phyloP scores from a whole-genome alignment of 2,113 vertebrate genomes.

The Pterocles gutturalis region DNA sequence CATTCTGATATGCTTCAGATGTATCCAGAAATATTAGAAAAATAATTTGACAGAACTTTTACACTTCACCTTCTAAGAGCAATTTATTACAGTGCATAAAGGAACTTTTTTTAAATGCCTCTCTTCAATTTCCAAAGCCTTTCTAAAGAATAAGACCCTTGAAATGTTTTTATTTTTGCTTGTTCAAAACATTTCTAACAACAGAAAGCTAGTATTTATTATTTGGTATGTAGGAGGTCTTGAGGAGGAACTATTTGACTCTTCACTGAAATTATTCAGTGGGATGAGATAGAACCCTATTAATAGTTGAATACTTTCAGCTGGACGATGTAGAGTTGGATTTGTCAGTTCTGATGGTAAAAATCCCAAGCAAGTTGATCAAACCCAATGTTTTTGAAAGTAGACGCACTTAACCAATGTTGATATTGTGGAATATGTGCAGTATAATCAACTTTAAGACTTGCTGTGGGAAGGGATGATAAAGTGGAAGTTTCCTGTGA shows the following conservation, averaged over 20 bases:
- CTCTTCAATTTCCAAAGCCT: background rate
- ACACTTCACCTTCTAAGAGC: background rate
- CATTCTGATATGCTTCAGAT: background rate
- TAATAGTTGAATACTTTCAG: background rate
- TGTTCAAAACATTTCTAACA: background rate
- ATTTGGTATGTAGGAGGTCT: background rate
- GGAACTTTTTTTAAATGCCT: background rate
- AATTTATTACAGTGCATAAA: background rate
- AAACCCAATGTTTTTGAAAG: background rate
- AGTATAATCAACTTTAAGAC: background rate
- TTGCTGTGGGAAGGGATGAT: accelerated
- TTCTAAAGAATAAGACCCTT: background rate
- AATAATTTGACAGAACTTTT: background rate
- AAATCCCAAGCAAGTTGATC: background rate
- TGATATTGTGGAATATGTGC: accelerated
- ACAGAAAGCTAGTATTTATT: background rate
- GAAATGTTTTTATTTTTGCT: background rate
- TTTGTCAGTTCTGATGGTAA: background rate
- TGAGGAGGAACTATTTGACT: background rate
- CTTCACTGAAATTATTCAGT: background rate
- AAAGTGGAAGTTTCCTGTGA: background rate
- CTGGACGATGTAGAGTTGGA: background rate
- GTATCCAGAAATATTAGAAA: background rate
- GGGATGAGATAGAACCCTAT: background rate
- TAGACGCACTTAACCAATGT: accelerated